phyloP scores from a whole-genome alignment of 2,113 vertebrate species.

The Rhombomys opimus region DNA sequence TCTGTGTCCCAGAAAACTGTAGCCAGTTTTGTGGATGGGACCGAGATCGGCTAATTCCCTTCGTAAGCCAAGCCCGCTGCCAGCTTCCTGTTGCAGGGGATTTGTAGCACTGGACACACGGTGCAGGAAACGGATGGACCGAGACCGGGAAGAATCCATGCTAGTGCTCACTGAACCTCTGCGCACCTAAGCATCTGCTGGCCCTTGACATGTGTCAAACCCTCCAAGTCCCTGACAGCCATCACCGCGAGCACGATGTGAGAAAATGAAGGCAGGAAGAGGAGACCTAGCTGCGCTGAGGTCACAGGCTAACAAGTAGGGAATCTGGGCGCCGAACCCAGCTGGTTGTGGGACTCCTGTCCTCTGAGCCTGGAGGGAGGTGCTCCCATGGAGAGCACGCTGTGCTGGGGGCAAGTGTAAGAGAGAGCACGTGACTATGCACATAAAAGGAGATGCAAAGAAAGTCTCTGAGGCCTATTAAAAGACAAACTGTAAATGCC shows the following conservation, averaged over 20 bases:
- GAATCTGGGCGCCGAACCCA: background rate
- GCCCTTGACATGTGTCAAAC: background rate
- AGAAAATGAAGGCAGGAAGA: background rate
- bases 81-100: background rate
- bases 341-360: background rate
- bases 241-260: background rate
- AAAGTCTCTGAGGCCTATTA: background rate
- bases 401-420: background rate
- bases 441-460: background rate
- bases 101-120: background rate
- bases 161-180: background rate
- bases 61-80: background rate
- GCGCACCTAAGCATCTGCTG: background rate
- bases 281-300: background rate
- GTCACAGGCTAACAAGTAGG: background rate
- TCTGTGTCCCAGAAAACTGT: background rate
- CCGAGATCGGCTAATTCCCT: background rate
- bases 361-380: background rate
- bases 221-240: fast-evolving
- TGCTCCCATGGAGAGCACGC: background rate
- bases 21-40: background rate
- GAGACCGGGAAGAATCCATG: fast-evolving
- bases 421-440: background rate
- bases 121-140: background rate
- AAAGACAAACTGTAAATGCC: background rate